Evolutionary conservation across 2,888 invertebrate species (phyloP).

Genomic region (Mongoloraphidia duomilia): DNA sequence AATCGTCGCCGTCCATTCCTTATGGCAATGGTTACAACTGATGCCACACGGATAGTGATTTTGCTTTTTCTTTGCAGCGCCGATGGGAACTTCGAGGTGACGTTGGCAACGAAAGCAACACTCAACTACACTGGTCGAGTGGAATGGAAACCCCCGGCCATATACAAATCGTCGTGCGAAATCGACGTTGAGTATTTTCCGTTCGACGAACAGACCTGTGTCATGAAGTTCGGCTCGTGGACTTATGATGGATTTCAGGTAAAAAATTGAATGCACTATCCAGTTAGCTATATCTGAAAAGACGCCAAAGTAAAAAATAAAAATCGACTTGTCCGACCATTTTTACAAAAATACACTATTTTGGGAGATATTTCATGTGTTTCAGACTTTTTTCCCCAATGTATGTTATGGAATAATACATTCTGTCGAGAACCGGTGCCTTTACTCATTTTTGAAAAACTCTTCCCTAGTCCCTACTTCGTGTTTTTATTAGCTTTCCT

Average conservation of each 20-base stretch:
- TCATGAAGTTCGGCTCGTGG: constrained; percentile 78
- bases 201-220: constrained; percentile 75
- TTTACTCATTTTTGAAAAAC: neutral
- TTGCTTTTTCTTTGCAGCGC: constrained; percentile 38
- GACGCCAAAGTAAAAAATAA: neutral
- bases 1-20: too few species aligned
- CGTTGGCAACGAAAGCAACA: constrained; percentile 67
- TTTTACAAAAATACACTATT: neutral
- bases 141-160: constrained; percentile 84
- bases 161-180: constrained; percentile 81
- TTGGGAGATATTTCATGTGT: neutral
- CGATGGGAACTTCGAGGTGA: constrained; percentile 75
- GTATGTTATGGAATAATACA: neutral
- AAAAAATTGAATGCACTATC: constrained; percentile 13
- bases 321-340: neutral
- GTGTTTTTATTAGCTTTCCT: neutral
- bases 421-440: neutral
- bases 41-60: too few species aligned
- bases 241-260: constrained; percentile 76
- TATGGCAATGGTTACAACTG: too few species aligned
- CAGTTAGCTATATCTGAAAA: neutral
- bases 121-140: constrained; percentile 69
- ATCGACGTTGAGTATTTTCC: constrained; percentile 79
- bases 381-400: neutral
- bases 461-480: neutral